Percentiles rank a stretch among this genome's conserved stretches.
These are phyloP conservation scores for Chloroceryle amazona DNA, from an alignment of 2,797 vertebrate genomes.

Conservation along the genomic window DNA sequence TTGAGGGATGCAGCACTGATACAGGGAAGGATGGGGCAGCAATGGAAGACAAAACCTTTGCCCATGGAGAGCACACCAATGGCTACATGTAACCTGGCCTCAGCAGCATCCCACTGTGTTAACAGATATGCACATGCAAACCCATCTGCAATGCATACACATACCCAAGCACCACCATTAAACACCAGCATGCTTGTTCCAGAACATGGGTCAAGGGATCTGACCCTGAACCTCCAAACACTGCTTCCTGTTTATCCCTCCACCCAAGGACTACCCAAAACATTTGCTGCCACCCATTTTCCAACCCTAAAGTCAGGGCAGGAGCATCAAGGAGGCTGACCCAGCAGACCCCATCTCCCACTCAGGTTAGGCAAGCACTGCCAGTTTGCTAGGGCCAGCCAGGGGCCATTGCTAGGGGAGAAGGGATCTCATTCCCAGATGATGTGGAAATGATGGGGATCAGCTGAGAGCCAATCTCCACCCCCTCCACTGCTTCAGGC, in stretches of 20 bases:
- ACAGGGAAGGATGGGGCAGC: neutral
- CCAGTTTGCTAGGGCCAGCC: neutral
- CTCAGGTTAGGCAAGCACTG: accelerated
- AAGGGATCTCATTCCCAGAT: neutral
- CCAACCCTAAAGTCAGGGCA: neutral
- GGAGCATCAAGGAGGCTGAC: neutral
- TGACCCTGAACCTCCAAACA: neutral
- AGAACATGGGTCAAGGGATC: neutral
- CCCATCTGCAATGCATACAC: neutral
- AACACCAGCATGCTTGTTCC: neutral
- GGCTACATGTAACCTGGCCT: neutral
- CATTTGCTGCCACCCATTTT: neutral
- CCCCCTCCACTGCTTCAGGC: neutral
- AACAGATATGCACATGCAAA: neutral
- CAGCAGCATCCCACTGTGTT: neutral
- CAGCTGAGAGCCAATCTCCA: neutral
- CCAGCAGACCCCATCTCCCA: neutral
- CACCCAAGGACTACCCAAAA: neutral
- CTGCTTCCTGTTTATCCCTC: neutral
- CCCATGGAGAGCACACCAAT: accelerated
- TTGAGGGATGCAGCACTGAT: neutral
- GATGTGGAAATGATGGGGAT: neutral
- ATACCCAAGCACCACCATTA: accelerated
- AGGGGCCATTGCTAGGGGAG: neutral
- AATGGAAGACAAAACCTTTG: neutral